Base-by-base conservation (phyloP, 2,113 vertebrate genomes). In the zebrafish (Danio rerio) region DNA sequence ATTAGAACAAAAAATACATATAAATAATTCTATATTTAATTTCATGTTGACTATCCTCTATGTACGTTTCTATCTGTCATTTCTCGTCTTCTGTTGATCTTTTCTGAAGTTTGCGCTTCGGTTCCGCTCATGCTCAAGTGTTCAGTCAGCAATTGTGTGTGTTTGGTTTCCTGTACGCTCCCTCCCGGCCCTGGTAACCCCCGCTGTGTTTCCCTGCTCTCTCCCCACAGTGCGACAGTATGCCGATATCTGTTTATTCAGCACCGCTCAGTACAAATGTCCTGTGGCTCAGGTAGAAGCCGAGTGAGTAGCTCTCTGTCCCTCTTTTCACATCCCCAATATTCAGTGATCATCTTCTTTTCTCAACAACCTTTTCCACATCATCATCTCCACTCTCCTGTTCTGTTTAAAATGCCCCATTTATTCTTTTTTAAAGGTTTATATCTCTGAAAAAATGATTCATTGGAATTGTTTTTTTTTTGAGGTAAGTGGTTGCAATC, bases 211-310 rank as follows among this genome's bases (percentile, higher is more conserved):
- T 72, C 82, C 80, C 83, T 87, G 70, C 78, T 85, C 65, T 83
- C 81, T 86, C 71, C 84, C 49, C 49, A 84, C 94, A 97, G 96
- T 97, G 90, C 95, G 96, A 87, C 96, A 98, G 88, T 98, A 96
- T 9, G 96, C 96, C 0, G 96, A 97, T 91, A 98, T 98, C 92
- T 98, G 96, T 87, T 94, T 97, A 74, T 98, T 98, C 94, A 98
- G 96, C 82, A 97, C 96, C 0, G 96, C 96, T 10, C 96, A 98
- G 92, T 98, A 98, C 85, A 98, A 97, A 91, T 98, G 96, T 86
- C 96, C 96, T 0, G 96, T 97, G 88, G 96, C 96, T 71, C 96
- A 96, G 87, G 88, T 92, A 3, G 96, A 97, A 83, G 94, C 95
- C 50, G 96, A 97, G 96, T 97, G 87, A 96, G 93, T 93, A 85